Conservation (phyloP, 2,888 invertebrate species). For the Drosophila subquinaria region DNA sequence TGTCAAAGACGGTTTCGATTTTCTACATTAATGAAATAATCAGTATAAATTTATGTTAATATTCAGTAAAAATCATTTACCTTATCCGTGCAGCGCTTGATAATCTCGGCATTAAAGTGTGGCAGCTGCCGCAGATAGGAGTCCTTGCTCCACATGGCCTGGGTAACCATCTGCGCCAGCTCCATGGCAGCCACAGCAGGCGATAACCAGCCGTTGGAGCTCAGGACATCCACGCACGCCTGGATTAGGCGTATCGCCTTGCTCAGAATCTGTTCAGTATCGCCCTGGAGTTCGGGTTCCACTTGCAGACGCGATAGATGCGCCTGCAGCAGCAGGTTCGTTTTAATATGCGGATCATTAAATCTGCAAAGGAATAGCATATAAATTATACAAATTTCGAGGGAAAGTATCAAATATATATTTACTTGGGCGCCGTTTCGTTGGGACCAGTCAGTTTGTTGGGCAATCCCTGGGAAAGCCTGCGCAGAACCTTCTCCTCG, state of each 20-base stretch:
- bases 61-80: slow-evolving; percentile 41
- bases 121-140: slow-evolving; percentile 98
- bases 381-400: neutral
- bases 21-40: slow-evolving; percentile 78
- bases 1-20: slow-evolving; percentile 91
- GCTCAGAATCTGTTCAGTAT: slow-evolving; percentile 95
- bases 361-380: slow-evolving; percentile 87
- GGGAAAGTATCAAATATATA: slow-evolving; percentile 19
- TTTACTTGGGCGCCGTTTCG: slow-evolving; percentile 90
- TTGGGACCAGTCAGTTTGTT: slow-evolving; percentile 88
- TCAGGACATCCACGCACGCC: slow-evolving; percentile 98
- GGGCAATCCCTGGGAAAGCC: slow-evolving; percentile 87
- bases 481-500: slow-evolving; percentile 94
- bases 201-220: slow-evolving; percentile 98
- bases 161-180: slow-evolving; percentile 99
- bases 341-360: slow-evolving; percentile 99
- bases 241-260: slow-evolving; percentile 94
- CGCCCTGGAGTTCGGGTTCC: slow-evolving; percentile 98
- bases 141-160: slow-evolving; percentile 99
- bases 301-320: slow-evolving; percentile 97
- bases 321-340: slow-evolving; percentile 97
- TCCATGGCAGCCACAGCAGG: slow-evolving; percentile 99
- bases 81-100: slow-evolving; percentile 96
- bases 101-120: slow-evolving; percentile 95
- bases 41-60: accelerated